Evolutionary conservation across 2,113 vertebrate species (phyloP).

Genomic region (Carassius auratus): DNA sequence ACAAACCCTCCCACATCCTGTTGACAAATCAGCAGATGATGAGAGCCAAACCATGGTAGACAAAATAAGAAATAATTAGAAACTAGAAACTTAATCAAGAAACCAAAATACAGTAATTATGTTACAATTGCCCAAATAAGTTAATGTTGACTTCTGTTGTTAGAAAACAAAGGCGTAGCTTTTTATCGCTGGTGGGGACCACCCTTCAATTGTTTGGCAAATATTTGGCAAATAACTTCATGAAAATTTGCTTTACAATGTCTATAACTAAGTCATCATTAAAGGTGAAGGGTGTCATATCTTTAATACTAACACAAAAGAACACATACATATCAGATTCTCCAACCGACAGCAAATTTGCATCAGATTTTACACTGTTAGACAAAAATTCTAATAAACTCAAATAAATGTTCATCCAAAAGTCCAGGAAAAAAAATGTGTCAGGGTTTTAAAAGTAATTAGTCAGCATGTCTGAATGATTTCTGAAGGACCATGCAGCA

Average conservation of each 20-base stretch:
- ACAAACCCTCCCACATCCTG: not conserved
- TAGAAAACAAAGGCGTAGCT: not conserved
- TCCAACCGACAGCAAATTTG: not conserved
- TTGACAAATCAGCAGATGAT: slow-evolving; percentile 11
- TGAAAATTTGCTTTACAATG: not conserved
- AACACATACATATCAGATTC: no score
- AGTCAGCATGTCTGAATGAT: not conserved
- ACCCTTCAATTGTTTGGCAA: not conserved
- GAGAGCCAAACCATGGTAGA: slow-evolving; percentile 6
- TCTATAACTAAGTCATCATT: not conserved
- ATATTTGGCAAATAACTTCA: not conserved
- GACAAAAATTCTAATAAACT: no score
- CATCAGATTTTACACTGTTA: no score
- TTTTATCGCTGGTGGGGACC: not conserved
- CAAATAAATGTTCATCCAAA: no score
- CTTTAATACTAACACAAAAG: not conserved
- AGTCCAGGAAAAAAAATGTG: no score
- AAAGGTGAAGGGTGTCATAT: not conserved
- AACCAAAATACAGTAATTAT: slow-evolving; percentile 7
- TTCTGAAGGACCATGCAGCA: not conserved
- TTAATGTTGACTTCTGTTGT: not conserved
- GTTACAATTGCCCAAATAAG: not conserved
- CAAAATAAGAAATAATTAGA: slow-evolving; percentile 5
- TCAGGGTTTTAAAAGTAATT: not conserved
- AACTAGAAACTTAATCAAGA: not conserved